Percentiles rank a stretch among this genome's conserved stretches.
Evolutionary conservation across 2,888 invertebrate species (phyloP).

Genomic region (Drosophila sordidapex): DNA sequence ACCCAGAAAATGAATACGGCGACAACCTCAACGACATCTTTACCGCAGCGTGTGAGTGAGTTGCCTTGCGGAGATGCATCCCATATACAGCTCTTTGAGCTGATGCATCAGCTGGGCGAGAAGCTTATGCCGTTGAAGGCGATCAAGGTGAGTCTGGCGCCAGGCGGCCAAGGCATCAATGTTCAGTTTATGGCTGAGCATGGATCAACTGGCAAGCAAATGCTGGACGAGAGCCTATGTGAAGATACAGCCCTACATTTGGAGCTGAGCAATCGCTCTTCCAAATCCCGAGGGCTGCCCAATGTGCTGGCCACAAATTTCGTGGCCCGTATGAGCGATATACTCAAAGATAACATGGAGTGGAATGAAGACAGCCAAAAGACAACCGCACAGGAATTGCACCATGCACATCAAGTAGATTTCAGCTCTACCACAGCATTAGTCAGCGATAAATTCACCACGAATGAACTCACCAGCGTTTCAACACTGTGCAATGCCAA

Average conservation of each 20-base stretch:
- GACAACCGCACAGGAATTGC: neutral
- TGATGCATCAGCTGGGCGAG: slow-evolving; percentile 50
- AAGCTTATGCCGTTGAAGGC: slow-evolving; percentile 43
- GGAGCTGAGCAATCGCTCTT: slow-evolving; percentile 31
- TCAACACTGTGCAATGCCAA: neutral
- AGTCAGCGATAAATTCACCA: neutral
- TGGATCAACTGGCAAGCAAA: slow-evolving; percentile 3
- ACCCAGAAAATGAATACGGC: slow-evolving; percentile 29
- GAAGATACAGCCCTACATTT: slow-evolving; percentile 35
- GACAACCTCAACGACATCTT: slow-evolving; percentile 44
- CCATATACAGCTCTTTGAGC: slow-evolving; percentile 44
- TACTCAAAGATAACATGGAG: slow-evolving; percentile 42
- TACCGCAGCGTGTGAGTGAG: slow-evolving; percentile 24
- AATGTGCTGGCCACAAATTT: slow-evolving; percentile 53
- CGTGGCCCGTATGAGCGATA: slow-evolving; percentile 46
- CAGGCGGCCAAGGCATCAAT: slow-evolving; percentile 53
- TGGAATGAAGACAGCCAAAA: slow-evolving; percentile 10
- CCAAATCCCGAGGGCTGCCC: slow-evolving; percentile 40
- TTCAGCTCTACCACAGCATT: neutral
- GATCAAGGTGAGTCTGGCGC: slow-evolving; percentile 30
- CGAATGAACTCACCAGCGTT: neutral
- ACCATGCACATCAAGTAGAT: neutral
- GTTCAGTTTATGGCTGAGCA: slow-evolving; percentile 36
- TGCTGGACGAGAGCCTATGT: slow-evolving; percentile 40
- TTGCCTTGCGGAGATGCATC: slow-evolving; percentile 29